Base-by-base conservation (phyloP, 2,797 vertebrate species). In the Acanthurus tractus region DNA sequence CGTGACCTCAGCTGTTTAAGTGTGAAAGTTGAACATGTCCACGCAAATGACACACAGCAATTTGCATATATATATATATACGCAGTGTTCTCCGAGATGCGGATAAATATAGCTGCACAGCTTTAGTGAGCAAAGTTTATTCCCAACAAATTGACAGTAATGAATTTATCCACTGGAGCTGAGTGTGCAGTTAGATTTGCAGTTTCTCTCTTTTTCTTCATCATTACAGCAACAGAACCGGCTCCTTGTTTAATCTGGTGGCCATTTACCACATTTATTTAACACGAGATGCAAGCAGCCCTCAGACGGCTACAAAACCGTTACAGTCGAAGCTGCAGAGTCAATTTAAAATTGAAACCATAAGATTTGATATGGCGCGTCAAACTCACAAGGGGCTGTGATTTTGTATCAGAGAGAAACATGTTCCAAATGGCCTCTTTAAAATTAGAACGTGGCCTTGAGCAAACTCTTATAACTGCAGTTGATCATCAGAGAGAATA, bases 351-450 rank as follows among this genome's bases (percentile, higher is more conserved):
- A 79, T 59, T 48, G 44, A 72, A 67, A 73, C 62, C 40, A 34
- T 17, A 71, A 65, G 23, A 72, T 45, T 68, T 17, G 52, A 45
- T 63, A 3, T 45, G 72, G 46, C 17, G 36, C 57, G 70, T 63
- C 22, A 45, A 34, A 63, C 75, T 74, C 58, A 67, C 18, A 58
- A 62, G 54, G 71, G 57, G 63, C n/a, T 63, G 48, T 17, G 13
- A 18, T 83, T 82, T 78, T 70, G 40, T 73, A 50, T 81, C 62
- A 49, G 59, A 75, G 70, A 61, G 42, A 80, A 73, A 58, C 65
- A 62, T 45, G 17, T 74, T 86, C 48, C 68, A 83, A 53, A 46
- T 40, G 36, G 79, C 70, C 74, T 81, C 12, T 79, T 85, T 56
- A 63, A 72, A 79, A 78, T 63, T 53, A 54, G 40, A 70, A 64